These are phyloP conservation scores for Tursiops truncatus DNA, from an alignment of 2,113 vertebrate species.

Conservation along the genomic window DNA sequence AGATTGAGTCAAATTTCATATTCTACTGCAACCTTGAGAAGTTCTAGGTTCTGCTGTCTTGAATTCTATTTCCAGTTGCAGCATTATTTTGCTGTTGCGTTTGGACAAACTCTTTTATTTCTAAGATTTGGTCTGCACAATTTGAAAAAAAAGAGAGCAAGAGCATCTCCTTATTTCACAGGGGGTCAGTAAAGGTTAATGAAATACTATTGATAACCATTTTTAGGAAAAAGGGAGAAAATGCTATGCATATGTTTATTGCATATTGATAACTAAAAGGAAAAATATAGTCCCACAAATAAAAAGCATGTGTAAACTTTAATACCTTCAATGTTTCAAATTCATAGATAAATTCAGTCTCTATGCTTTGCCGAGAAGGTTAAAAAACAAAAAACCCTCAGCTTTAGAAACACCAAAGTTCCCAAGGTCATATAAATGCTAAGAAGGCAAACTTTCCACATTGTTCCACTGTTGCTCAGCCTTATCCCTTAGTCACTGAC, in stretches of 20 bases:
- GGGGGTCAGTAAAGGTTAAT: constrained; percentile 1
- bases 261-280: not conserved
- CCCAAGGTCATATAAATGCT: not conserved
- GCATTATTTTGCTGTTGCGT: not conserved
- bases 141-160: not conserved
- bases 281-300: not conserved
- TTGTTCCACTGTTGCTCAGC: not conserved
- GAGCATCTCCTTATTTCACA: not conserved
- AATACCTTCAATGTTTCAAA: not conserved
- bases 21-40: not conserved
- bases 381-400: not conserved
- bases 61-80: not conserved
- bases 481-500: not conserved
- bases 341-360: not conserved
- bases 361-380: not conserved
- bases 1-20: not conserved
- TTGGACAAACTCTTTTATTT: not conserved
- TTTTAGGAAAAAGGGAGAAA: not conserved
- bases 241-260: not conserved
- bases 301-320: not conserved
- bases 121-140: not conserved
- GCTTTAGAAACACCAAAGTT: not conserved
- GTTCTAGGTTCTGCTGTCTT: not conserved
- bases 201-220: not conserved
- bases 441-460: not conserved